Evolutionary conservation across 2,888 invertebrate species (phyloP).

Genomic region (Oeneis ivallda): DNA sequence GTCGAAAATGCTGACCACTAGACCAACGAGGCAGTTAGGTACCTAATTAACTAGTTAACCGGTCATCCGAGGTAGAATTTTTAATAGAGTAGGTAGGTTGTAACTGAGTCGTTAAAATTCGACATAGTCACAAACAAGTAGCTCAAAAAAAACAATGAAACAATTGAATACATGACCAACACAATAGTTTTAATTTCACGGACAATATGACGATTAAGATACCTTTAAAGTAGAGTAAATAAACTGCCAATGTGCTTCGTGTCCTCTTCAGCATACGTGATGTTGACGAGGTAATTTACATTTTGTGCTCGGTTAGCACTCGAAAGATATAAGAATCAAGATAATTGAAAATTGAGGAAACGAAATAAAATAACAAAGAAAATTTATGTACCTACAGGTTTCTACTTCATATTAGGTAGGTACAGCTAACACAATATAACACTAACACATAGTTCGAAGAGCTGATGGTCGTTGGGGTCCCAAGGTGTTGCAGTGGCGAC

Average conservation of each 20-base stretch:
- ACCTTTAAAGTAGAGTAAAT: neutral
- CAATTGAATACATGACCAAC: neutral
- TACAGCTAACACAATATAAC: no score
- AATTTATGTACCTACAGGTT: no score
- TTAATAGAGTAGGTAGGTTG: neutral
- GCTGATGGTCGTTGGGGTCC: no score
- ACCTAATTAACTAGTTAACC: neutral
- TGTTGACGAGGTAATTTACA: neutral
- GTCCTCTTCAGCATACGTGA: neutral
- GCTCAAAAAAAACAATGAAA: neutral
- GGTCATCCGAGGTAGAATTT: neutral
- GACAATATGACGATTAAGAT: neutral
- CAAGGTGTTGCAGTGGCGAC: no score
- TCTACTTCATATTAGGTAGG: no score
- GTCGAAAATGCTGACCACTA: no score
- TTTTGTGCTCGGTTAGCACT: constrained; percentile 4
- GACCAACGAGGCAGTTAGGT: no score
- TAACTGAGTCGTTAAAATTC: neutral
- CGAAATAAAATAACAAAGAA: no score
- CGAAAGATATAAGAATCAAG: neutral
- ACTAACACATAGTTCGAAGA: no score
- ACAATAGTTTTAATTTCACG: constrained; percentile 6
- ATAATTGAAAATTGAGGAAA: constrained; percentile 1
- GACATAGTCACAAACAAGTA: neutral
- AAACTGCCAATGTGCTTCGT: neutral